Base-by-base conservation (phyloP, 2,113 vertebrate species). In the Hippocampus zosterae region DNA sequence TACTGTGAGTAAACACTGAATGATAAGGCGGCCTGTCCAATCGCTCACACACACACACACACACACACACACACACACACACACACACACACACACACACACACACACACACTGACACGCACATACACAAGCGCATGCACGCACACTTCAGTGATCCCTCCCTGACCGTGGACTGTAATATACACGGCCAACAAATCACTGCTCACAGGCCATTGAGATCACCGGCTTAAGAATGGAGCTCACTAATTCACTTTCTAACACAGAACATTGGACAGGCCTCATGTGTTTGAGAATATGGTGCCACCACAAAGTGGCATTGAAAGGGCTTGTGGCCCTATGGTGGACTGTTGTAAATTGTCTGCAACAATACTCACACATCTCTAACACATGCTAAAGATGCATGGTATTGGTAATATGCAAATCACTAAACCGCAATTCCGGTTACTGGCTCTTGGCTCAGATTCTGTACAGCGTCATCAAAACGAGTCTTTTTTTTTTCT, bases 1-100 rank as follows among this genome's bases (percentile, higher is more conserved):
- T 91, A 92, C 87, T 92, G 88, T 86, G 88, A 93, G 91, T 91
- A 93, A 92, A 93, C 91, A 91, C 85, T 91, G 90, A 93, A 78
- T 88, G 89, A 91, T 92, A 89, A 84, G 84, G 72, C 85, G 81
- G 86, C 79, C 83, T 70, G 69, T 85, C 81, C 84, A 62, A 83
- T 80, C 75, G 78, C 78, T 78, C 86, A 78, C 81, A 79, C 87
- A 69, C 53, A 50, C 46, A 1, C n/a, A 59, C 50, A 57, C 68
- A 59, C 71, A 71, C 76, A 74, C 70, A 72, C 73, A 62, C 70
- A 67, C 63, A 18, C 59, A 59, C 68, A 5, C 71, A 79, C 76
- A 74, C 65, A 68, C 75, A 70, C 70, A 68, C 71, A 71, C 76
- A 69, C 67, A 71, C 71, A n/a, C 59, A 1, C n/a, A 59, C 50